Evolutionary conservation across 23 tunicate genomes (phyloP), one percentile per base, ranked within the genome.

Genomic region (Corella eumyota): DNA sequence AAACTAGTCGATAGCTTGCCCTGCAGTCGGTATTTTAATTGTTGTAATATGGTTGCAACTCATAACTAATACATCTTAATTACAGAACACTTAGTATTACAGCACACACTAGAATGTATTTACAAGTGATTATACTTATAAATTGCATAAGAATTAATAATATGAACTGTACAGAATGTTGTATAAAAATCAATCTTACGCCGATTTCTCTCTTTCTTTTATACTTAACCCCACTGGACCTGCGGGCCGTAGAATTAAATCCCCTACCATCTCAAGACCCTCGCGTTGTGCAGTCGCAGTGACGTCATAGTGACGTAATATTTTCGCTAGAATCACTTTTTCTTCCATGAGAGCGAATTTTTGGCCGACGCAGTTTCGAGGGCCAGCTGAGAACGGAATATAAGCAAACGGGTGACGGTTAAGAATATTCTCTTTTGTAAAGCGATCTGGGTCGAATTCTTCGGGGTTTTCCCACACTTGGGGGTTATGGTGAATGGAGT

Each of bases 321-420:
- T 29, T 30, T 73, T 51, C 0, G 93, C 57, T 17, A 92, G 50
- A 32, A 92, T 61, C 32, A 92, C 84, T 51, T 92, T 92, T 29
- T 82, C 93, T 36, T 85, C 83, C 77, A 78, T 49, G 53, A 76
- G 20, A 29, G 98, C 98, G 66, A 92, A 92, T 36, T 85, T 50
- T 38, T 92, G 98, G 20, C 98, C 98, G 36, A 92, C 71, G 68
- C 98, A 92, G 64, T 92, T 92, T 58, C 98, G 53, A 19, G 98
- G 98, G 3, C 98, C 98, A 38, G 98, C 98, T 6, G 82, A 72
- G 62, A 92, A 92, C 19, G 98, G 93, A 52, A 92, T 76, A 67
- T 65, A 77, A 13, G 98, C 74, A 35, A 45, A 92, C 3, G 98
- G 81, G 61, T 82, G 79, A 9, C 98, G 67, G 17, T 71, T 71